Evolutionary conservation across 2,797 vertebrate species (phyloP).

Genomic region (Pelobates cultripes): DNA sequence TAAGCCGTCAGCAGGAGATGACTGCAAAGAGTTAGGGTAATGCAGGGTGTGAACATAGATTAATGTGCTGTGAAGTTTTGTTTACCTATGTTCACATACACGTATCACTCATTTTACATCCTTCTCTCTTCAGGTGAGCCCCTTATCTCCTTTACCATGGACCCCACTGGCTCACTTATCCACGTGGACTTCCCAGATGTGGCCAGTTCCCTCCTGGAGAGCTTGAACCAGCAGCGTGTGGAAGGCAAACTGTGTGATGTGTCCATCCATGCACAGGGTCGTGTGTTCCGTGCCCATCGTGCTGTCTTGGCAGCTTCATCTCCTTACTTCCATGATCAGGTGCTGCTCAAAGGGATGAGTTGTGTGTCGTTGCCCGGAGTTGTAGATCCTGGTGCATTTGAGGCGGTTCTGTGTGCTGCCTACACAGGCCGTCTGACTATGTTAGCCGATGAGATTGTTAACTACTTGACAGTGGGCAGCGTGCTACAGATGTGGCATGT

Average conservation of each 20-base stretch:
- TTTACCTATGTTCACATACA: not conserved
- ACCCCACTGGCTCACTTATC: slow-evolving; percentile 71
- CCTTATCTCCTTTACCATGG: slow-evolving; percentile 55
- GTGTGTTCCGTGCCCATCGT: slow-evolving; percentile 89
- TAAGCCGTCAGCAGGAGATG: too few species aligned
- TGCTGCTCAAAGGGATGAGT: slow-evolving; percentile 88
- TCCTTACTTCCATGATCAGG: slow-evolving; percentile 93
- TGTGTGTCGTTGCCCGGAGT: slow-evolving; percentile 86
- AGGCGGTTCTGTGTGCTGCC: slow-evolving; percentile 86
- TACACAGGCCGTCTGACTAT: slow-evolving; percentile 92
- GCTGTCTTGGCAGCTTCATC: slow-evolving; percentile 92
- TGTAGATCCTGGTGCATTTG: slow-evolving; percentile 90
- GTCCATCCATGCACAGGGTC: slow-evolving; percentile 90
- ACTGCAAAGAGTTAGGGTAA: too few species aligned
- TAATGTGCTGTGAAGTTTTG: not conserved
- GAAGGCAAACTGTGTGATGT: slow-evolving; percentile 90
- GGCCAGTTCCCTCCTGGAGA: slow-evolving; percentile 82
- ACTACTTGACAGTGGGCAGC: slow-evolving; percentile 91
- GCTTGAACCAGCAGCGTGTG: slow-evolving; percentile 86
- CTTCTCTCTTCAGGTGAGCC: slow-evolving; percentile 55
- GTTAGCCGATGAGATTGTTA: slow-evolving; percentile 85
- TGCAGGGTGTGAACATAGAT: too few species aligned
- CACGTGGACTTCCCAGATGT: slow-evolving; percentile 87
- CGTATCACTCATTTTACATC: not conserved
- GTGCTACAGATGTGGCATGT: slow-evolving; percentile 98